phyloP scores from a whole-genome alignment of 2,888 invertebrate species.

The Mythimna vitellina region DNA sequence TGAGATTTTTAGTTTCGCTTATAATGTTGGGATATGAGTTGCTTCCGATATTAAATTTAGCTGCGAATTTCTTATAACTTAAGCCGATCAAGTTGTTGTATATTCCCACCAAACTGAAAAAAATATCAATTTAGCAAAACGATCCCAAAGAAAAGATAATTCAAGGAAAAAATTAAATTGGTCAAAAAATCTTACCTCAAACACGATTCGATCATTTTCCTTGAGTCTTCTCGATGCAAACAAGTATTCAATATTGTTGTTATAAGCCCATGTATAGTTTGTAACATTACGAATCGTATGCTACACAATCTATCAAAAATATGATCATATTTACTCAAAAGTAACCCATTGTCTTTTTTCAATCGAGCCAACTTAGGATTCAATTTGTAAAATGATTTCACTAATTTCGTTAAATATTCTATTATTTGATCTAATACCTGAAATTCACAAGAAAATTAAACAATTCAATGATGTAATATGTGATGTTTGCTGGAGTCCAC shows the following conservation, averaged over 20 bases:
- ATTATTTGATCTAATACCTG: slow-evolving; percentile 91
- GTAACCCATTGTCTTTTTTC: slow-evolving; percentile 82
- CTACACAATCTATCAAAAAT: slow-evolving; percentile 89
- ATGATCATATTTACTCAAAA: slow-evolving; percentile 87
- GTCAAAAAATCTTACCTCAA: slow-evolving; percentile 84
- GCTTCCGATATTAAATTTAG: slow-evolving; percentile 92
- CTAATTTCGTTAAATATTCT: slow-evolving; percentile 88
- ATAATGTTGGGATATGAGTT: slow-evolving; percentile 94
- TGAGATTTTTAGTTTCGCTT: slow-evolving; percentile 93
- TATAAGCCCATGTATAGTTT: slow-evolving; percentile 89
- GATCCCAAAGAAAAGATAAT: too few species aligned
- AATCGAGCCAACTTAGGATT: slow-evolving; percentile 87
- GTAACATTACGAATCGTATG: slow-evolving; percentile 89
- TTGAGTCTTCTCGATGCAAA: slow-evolving; percentile 90
- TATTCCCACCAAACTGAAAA: slow-evolving; percentile 91
- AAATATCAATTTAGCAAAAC: not conserved
- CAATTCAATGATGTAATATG: not conserved
- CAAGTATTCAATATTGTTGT: slow-evolving; percentile 88
- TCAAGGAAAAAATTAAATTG: not conserved
- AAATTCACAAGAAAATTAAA: slow-evolving; percentile 64
- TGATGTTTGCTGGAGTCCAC: not conserved
- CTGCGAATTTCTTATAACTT: slow-evolving; percentile 90
- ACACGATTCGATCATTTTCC: slow-evolving; percentile 90
- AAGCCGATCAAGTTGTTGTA: slow-evolving; percentile 92
- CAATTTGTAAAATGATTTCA: slow-evolving; percentile 88